Percentiles rank a stretch among this genome's conserved stretches.
Evolutionary conservation across 2,113 vertebrate genomes (phyloP).

Genomic region (Pluvianellus socialis): DNA sequence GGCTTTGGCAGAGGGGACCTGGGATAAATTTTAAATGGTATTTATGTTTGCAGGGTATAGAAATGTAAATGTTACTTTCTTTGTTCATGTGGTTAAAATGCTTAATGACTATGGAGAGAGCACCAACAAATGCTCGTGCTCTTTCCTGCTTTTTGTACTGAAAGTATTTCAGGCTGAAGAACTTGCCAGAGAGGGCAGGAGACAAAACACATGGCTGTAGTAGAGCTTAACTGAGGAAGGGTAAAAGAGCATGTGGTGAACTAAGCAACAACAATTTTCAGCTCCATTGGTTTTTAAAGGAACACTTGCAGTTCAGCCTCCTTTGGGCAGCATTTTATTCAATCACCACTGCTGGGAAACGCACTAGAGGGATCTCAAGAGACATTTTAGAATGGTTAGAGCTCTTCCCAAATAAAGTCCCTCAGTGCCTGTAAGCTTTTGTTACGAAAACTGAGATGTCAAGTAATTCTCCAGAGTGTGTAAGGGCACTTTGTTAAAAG

Average conservation of each 20-base stretch:
- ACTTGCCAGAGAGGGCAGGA: background rate
- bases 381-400: conserved; percentile 71
- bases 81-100: background rate
- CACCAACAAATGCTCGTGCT: conserved; percentile 7
- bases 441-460: conserved; percentile 80
- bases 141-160: background rate
- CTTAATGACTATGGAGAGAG: background rate
- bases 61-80: background rate
- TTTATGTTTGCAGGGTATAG: background rate
- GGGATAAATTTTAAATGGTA: background rate
- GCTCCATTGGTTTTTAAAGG: conserved; percentile 70
- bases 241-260: conserved; percentile 57
- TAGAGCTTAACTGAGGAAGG: conserved; percentile 23
- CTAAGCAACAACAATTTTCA: conserved; percentile 65
- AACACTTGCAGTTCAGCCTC: conserved; percentile 61
- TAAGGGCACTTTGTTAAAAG: conserved; percentile 51
- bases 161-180: conserved; percentile 6
- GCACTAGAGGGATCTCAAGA: conserved; percentile 62
- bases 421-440: conserved; percentile 74
- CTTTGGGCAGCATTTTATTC: conserved; percentile 66
- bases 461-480: conserved; percentile 70
- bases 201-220: conserved; percentile 6
- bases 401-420: conserved; percentile 66
- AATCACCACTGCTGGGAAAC: conserved; percentile 59
- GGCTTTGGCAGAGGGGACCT: background rate